Evolutionary conservation across 1,140 invertebrate genomes (phyloP), one percentile per base, ranked within the genome.

Genomic region (Dreissena polymorpha): DNA sequence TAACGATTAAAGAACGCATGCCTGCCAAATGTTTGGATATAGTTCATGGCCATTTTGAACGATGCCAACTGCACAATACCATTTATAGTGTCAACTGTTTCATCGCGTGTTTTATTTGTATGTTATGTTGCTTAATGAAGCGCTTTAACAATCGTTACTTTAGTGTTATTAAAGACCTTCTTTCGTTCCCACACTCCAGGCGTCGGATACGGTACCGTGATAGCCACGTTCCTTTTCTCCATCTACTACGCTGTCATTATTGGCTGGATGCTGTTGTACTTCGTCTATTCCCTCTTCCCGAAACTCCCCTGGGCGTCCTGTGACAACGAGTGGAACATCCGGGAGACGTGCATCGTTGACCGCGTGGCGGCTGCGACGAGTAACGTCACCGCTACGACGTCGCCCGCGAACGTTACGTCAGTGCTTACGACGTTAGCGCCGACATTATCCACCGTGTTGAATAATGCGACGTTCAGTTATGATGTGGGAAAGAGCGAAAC

Each of bases 161-260:
- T 2, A 39, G 39, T 39, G 2, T 8, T 39, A 39, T 39, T 2
- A 39, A 39, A 39, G 2, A 39, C 60, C 18, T 63, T 39, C 27
- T 49, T 18, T 70, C n/a, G 18, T 49, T 74, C 63, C 25, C 16
- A n/a, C 63, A 16, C 8, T 81, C 23, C 13, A 87, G 88, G 88
- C 50, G 53, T 86, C 10, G 88, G 88, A 21, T 85, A 68, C 18
- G 86, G 81, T 8, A 86, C 88, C 68, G 51, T 87, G 16, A 71
- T 87, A 8, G 75, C 84, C 1, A 88, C 87, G 10, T 83, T 63
- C 67, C 14, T 87, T 0, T 76, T 71, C 50, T 53, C 75, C 18
- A 74, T 98, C 95, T 99, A 98, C 93, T 99, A 99, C 94, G 99
- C 99, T 93, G 98, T 97, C 0, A 97, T 99, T 89, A 97, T 99